Percentiles rank a stretch among this genome's conserved stretches.
These are phyloP conservation scores for Oreonectes daqikongensis DNA, from an alignment of 2,797 vertebrate species.

Conservation along the genomic window DNA sequence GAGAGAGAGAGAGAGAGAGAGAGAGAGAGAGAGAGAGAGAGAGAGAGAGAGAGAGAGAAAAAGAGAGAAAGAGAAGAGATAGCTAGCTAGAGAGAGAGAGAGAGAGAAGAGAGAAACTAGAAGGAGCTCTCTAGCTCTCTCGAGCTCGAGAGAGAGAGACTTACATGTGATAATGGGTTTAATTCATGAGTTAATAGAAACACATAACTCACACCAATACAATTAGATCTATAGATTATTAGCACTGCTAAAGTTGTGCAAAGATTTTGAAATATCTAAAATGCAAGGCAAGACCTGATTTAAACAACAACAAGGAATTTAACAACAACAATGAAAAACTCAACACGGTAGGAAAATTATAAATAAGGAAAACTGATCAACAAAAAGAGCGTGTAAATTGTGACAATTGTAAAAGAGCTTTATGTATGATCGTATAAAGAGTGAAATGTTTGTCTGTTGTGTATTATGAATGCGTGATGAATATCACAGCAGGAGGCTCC, in stretches of 20 bases:
- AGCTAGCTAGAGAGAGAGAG: no score
- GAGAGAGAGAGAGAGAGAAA: no score
- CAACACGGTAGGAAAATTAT: background rate
- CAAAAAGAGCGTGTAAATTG: no score
- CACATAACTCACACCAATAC: background rate
- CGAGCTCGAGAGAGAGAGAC: no score
- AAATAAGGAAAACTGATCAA: no score
- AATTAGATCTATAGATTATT: background rate
- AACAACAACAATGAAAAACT: background rate
- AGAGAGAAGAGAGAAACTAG: no score
- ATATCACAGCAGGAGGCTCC: background rate
- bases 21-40: no score
- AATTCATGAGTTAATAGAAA: background rate
- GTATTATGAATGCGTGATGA: slow-evolving; percentile 5
- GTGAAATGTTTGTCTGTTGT: background rate
- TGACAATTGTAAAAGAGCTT: no score
- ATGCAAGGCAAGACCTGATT: background rate
- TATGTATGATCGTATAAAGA: no score
- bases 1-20: no score
- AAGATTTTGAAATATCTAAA: background rate
- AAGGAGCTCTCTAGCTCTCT: no score
- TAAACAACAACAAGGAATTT: background rate
- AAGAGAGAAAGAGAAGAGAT: no score
- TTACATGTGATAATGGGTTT: background rate
- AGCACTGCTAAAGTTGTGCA: background rate